A percentile compares a stretch with the other conserved stretches of the same genome.
phyloP scores from a whole-genome alignment of 2,113 vertebrate genomes.

The Odocoileus virginianus region DNA sequence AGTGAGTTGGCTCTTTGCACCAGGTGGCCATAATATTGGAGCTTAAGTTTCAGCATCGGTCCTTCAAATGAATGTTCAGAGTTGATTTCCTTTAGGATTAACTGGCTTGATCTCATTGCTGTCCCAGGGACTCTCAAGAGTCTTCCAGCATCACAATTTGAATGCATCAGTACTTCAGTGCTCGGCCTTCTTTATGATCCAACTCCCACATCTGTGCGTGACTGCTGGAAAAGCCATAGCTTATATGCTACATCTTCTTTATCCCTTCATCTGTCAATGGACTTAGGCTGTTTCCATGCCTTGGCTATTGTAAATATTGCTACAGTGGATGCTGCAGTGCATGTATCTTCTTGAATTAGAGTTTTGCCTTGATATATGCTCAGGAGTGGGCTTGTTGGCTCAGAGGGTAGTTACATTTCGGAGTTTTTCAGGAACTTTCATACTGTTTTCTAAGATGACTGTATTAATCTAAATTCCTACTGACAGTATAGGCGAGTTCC shows the following conservation, averaged over 20 bases:
- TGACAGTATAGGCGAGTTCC: not conserved
- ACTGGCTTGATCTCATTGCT: not conserved
- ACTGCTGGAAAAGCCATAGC: not conserved
- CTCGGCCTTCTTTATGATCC: not conserved
- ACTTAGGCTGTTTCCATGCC: not conserved
- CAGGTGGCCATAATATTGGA: not conserved
- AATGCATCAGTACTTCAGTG: not conserved
- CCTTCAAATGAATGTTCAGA: not conserved
- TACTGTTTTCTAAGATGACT: not conserved
- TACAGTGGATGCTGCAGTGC: not conserved
- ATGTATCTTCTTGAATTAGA: not conserved
- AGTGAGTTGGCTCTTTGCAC: not conserved
- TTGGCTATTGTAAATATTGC: not conserved
- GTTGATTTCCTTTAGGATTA: not conserved
- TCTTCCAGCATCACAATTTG: not conserved
- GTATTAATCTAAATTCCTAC: not conserved
- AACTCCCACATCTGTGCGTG: not conserved
- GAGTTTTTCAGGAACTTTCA: not conserved
- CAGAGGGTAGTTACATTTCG: not conserved
- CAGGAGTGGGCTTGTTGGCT: not conserved
- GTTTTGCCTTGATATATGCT: not conserved
- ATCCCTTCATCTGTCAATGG: not conserved
- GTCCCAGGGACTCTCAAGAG: not conserved
- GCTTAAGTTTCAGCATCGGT: not conserved
- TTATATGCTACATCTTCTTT: not conserved